Evolutionary conservation across 1,140 invertebrate genomes (phyloP), one percentile per base, ranked within the genome.

Genomic region (Physella acuta): DNA sequence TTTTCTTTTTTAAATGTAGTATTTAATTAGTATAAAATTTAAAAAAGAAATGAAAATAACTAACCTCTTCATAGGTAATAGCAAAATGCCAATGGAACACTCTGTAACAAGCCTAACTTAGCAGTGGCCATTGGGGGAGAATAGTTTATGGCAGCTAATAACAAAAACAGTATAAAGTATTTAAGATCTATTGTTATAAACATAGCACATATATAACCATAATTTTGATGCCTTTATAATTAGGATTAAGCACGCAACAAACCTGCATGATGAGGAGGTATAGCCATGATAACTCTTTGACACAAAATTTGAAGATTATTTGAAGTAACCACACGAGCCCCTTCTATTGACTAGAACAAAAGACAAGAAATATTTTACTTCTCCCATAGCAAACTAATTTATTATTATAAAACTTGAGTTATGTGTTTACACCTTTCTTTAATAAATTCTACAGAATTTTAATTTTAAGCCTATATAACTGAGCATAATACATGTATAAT

Each of bases 51-150:
- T n/a, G n/a, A n/a, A n/a, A n/a, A n/a, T n/a, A n/a, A 61, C 72
- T 74, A 72, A 85, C 84, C 76, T 82, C 77, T 71, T 83, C 75
- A 72, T 84, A 86, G 3, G 81, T 85, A 17, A 85, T 72, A 17
- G 84, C 76, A 72, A 86, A 82, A 81, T n/a, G 84, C 85, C 30
- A 83, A 70, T 20, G 82, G 84, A 68, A 85, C 80, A 73, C 81
- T 80, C 39, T 81, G 76, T 51, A 82, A 71, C 8, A 86, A 68
- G 17, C 78, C 63, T 28, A 75, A 39, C 61, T 81, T 82, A 31
- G 72, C 72, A 33, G 77, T 72, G 8, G 84, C 81, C 5, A 86
- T 72, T 20, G 73, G 61, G 20, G 85, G 85, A 11, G 55, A 68
- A 67, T 82, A 85, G 17, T 77, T 68, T 31, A 86, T 82, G 20